Evolutionary conservation across 2,888 invertebrate genomes (phyloP), one percentile per base, ranked within the genome.

Genomic region (Podotricha telesiphe): DNA sequence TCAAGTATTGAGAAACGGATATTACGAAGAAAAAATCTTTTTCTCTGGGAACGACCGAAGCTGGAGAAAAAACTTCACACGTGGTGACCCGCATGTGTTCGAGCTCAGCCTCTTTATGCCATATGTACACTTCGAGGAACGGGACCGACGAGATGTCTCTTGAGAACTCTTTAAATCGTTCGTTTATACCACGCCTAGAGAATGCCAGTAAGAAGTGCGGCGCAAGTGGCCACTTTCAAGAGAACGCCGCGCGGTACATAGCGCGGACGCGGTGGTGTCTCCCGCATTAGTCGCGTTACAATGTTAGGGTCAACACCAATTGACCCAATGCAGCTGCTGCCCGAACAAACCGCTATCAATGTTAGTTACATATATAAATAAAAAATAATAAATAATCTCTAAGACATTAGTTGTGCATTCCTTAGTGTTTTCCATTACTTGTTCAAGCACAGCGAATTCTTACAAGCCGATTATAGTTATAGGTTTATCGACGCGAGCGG

Each of bases 241-340:
- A 82, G 82, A 71, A 73, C 65, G 55, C 69, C 50, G 64, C 59
- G 48, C 53, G 64, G 67, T 65, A 66, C 69, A 71, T 64, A 55
- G 50, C 59, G 65, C 50, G 65, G 63, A 65, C 70, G 70, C 65
- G 72, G 71, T 74, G 66, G 75, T 74, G 74, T 78, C 72, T 78
- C 75, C 78, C 77, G 79, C 84, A 82, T 84, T 79, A 77, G 84
- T 79, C 76, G 81, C 81, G 78, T 85, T 86, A 78, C 81, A 83
- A 81, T 82, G 80, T 84, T 80, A 85, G 86, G 90, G 91, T 91
- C 91, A 91, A 79, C 82, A 76, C 77, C 83, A 91, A 89, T 91
- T 91, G 85, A 91, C 91, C 91, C 82, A 71, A 80, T 82, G 87
- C 88, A 88, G 91, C 91, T 86, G 91, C 84, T 81, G 82, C 76